A percentile compares a stretch with the other conserved stretches of the same genome.
Conservation (phyloP, 1,140 invertebrate genomes). For the Sitophilus oryzae region DNA sequence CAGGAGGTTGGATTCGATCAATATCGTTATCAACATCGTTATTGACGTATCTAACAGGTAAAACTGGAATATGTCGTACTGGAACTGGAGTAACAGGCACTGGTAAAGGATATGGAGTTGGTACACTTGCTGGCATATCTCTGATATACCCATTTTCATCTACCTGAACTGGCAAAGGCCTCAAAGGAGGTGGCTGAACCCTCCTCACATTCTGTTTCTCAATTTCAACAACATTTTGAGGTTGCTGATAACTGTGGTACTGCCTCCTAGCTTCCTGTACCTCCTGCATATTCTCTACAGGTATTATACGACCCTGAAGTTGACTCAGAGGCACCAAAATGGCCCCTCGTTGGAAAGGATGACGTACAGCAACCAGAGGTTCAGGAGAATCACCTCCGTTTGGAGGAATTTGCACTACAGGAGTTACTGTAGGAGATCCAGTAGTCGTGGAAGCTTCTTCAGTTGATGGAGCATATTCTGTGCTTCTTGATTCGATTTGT, state of each 20-base stretch:
- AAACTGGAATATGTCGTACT: constrained; percentile 28
- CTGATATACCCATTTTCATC: constrained; percentile 40
- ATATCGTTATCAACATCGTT: constrained; percentile 33
- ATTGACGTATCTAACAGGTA: constrained; percentile 27
- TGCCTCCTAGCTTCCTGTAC: constrained; percentile 26
- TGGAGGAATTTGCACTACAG: constrained; percentile 39
- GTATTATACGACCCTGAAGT: constrained; percentile 40
- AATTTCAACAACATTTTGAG: constrained; percentile 14
- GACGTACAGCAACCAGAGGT: constrained; percentile 43
- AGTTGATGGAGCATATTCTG: constrained; percentile 22
- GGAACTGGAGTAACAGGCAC: constrained; percentile 33
- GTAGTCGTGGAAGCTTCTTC: constrained; percentile 30
- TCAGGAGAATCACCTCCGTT: constrained; percentile 36
- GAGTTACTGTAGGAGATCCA: constrained; percentile 30
- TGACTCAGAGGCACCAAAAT: constrained; percentile 45
- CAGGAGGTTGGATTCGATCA: constrained; percentile 44
- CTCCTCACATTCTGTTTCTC: constrained; percentile 38
- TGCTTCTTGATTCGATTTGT: constrained; percentile 25
- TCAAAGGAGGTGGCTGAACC: constrained; percentile 24
- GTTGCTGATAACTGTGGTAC: constrained; percentile 21
- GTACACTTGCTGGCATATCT: constrained; percentile 34
- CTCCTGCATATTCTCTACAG: constrained; percentile 25
- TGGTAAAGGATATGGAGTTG: constrained; percentile 38
- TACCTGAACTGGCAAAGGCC: constrained; percentile 39
- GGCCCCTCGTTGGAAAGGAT: constrained; percentile 47